phyloP scores from a whole-genome alignment of 1,140 invertebrate species.

The Drosophila nigromelanica region DNA sequence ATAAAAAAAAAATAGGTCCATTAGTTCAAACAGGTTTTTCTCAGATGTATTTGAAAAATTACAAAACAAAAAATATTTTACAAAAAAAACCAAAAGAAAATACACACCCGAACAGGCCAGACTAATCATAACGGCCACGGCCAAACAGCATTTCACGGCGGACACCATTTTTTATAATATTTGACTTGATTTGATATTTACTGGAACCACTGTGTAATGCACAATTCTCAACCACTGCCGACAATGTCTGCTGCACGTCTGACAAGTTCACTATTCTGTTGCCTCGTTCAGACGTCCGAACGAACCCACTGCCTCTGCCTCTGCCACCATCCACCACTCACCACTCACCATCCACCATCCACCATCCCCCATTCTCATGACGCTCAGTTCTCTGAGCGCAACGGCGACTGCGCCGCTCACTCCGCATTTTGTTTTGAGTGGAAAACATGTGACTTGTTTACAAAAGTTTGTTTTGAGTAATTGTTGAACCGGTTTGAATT shows the following conservation, averaged over 20 bases:
- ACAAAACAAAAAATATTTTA: too few species aligned
- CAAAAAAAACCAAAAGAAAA: background rate
- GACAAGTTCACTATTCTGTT: slow-evolving; percentile 30
- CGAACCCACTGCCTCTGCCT: background rate
- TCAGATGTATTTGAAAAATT: background rate
- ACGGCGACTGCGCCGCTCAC: slow-evolving; percentile 20
- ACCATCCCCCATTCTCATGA: slow-evolving; percentile 18
- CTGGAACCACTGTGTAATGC: slow-evolving; percentile 9
- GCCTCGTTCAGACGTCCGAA: slow-evolving; percentile 27
- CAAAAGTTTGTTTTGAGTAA: slow-evolving; percentile 10
- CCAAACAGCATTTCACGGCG: slow-evolving; percentile 72
- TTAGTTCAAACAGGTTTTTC: slow-evolving; percentile 4
- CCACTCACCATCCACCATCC: too few species aligned
- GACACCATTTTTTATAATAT: slow-evolving; percentile 68
- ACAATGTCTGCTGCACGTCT: slow-evolving; percentile 73
- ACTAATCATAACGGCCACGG: slow-evolving; percentile 72
- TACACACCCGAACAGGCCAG: slow-evolving; percentile 72
- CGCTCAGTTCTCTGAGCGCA: slow-evolving; percentile 10
- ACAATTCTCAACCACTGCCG: slow-evolving; percentile 46
- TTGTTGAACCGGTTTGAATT: slow-evolving; percentile 19
- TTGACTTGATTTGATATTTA: slow-evolving; percentile 1
- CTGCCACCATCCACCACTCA: background rate
- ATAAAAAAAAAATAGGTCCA: background rate
- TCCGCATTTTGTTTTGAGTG: slow-evolving; percentile 22
- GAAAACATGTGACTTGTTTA: background rate